phyloP scores from a whole-genome alignment of 2,888 invertebrate genomes.

The Nysson spinosus region DNA sequence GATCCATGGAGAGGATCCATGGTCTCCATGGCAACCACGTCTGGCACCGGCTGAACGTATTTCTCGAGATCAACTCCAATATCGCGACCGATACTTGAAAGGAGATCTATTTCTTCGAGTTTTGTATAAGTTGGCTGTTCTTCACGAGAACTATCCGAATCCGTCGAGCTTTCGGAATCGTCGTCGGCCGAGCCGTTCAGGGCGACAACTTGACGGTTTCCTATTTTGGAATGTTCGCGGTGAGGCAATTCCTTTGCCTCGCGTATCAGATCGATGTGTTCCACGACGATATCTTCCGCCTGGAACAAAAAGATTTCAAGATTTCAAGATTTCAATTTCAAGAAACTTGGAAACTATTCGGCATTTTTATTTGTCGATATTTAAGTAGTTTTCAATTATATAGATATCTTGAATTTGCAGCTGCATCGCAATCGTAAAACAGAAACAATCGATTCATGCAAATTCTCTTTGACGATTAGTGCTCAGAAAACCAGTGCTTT shows the following conservation, averaged over 20 bases:
- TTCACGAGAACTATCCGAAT: conserved; percentile 59
- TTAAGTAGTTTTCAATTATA: too few relatives aligned
- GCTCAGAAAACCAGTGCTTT: too few relatives aligned
- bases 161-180: conserved; percentile 61
- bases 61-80: conserved; percentile 72
- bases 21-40: conserved; percentile 74
- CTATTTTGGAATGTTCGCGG: conserved; percentile 61
- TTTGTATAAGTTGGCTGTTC: conserved; percentile 65
- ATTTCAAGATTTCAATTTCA: too few relatives aligned
- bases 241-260: conserved; percentile 69
- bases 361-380: too few relatives aligned
- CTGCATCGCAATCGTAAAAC: too few relatives aligned
- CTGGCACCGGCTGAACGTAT: conserved; percentile 74
- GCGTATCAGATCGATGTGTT: conserved; percentile 72
- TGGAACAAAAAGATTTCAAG: conserved; percentile 32
- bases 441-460: too few relatives aligned
- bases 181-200: conserved; percentile 51
- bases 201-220: conserved; percentile 49
- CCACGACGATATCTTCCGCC: conserved; percentile 65
- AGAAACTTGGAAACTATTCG: too few relatives aligned
- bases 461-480: too few relatives aligned
- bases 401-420: too few relatives aligned
- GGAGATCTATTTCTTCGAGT: conserved; percentile 73
- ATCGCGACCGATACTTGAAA: conserved; percentile 73
- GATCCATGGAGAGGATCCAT: conserved; percentile 41